Evolutionary conservation across 2,797 vertebrate species (phyloP).

Genomic region (Peromyscus eremicus): DNA sequence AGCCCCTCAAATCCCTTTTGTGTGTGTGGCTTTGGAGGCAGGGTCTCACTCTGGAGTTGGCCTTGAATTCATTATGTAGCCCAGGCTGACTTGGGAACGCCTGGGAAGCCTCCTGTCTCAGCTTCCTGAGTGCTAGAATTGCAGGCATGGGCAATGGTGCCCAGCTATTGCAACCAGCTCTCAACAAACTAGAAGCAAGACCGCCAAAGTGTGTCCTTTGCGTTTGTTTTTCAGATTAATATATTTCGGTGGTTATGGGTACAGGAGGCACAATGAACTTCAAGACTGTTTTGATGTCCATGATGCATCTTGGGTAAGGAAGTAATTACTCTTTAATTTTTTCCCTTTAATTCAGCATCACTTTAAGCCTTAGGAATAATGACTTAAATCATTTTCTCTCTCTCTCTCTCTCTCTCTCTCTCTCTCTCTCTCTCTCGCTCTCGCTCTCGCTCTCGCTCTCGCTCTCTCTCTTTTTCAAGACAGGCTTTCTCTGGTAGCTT

Average conservation of each 20-base stretch:
- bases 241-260: constrained; percentile 98
- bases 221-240: constrained; percentile 90
- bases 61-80: not conserved
- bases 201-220: constrained; percentile 5
- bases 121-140: not conserved
- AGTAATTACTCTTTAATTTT: constrained; percentile 54
- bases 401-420: not conserved
- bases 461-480: not conserved
- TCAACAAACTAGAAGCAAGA: constrained; percentile 5
- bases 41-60: not conserved
- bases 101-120: not conserved
- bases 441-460: too few relatives aligned
- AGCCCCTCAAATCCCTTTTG: not conserved
- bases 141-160: not conserved
- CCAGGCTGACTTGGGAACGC: not conserved
- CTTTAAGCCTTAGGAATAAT: constrained; percentile 55
- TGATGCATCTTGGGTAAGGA: constrained; percentile 95
- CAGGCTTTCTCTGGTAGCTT: not conserved
- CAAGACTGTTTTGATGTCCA: constrained; percentile 94
- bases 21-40: not conserved
- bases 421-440: too few relatives aligned
- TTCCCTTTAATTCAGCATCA: not conserved
- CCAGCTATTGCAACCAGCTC: not conserved
- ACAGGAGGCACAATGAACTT: constrained; percentile 92
- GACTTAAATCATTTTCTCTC: not conserved